A percentile compares a stretch with the other conserved stretches of the same genome.
Conservation (phyloP, 2,888 invertebrate species). For the Drosophila pseudotakahashii region DNA sequence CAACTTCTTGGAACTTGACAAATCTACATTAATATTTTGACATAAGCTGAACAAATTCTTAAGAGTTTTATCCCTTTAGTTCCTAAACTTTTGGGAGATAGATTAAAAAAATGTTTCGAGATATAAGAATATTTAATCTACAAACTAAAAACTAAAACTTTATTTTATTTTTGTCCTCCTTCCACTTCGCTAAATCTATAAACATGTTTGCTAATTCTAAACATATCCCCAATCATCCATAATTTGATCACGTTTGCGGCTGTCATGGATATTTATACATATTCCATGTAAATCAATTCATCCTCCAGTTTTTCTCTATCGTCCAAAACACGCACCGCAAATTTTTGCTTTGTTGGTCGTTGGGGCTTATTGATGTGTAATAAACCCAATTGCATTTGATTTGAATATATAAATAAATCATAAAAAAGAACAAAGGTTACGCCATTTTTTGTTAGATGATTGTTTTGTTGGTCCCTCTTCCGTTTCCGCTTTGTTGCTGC, state of each 20-base stretch:
- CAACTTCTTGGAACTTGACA: constrained; percentile 34
- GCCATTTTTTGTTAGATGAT: constrained; percentile 62
- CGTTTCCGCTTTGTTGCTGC: constrained; percentile 53
- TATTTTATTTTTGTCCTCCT: background rate
- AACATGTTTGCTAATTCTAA: constrained; percentile 27
- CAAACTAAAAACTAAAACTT: too few relatives aligned
- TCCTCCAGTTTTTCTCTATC: constrained; percentile 13
- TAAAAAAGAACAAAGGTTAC: constrained; percentile 57
- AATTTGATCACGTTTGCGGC: constrained; percentile 64
- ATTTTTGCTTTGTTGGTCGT: constrained; percentile 55
- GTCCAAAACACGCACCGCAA: constrained; percentile 56
- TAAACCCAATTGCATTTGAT: constrained; percentile 82
- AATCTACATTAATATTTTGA: constrained; percentile 32
- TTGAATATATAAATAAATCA: constrained; percentile 81
- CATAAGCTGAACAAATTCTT: constrained; percentile 1
- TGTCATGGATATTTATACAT: constrained; percentile 41
- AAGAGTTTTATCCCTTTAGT: background rate
- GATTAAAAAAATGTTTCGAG: background rate
- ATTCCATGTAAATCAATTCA: constrained; percentile 40
- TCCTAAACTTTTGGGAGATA: background rate
- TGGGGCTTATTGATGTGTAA: constrained; percentile 76
- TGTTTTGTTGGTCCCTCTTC: constrained; percentile 45
- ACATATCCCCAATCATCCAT: constrained; percentile 48
- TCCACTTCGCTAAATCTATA: background rate
- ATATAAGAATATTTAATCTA: background rate